Evolutionary conservation across 2,888 invertebrate species (phyloP).

Genomic region (Agriopis marginaria): DNA sequence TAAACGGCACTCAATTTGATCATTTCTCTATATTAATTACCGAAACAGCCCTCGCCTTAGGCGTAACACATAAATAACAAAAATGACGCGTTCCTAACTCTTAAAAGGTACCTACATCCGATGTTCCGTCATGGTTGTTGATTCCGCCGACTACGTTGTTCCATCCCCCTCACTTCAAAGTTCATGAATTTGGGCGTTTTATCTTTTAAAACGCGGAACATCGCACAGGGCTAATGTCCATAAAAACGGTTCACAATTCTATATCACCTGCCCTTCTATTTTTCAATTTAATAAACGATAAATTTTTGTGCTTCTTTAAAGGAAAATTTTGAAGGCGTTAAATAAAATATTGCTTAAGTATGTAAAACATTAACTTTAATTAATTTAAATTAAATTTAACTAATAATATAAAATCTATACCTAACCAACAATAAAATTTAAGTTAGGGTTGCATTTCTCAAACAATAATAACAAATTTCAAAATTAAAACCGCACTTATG

Average conservation of each 20-base stretch:
- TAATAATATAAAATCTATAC: constrained; percentile 23
- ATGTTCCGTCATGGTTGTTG: constrained; percentile 90
- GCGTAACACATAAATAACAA: constrained; percentile 69
- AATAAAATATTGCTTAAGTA: constrained; percentile 18
- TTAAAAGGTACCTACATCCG: constrained; percentile 9
- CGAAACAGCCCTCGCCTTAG: constrained; percentile 66
- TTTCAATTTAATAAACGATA: constrained; percentile 36
- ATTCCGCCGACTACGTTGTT: constrained; percentile 62
- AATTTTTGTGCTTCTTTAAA: constrained; percentile 27
- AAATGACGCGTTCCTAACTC: constrained; percentile 53
- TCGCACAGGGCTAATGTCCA: constrained; percentile 61
- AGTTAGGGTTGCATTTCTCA: background rate
- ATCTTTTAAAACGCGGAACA: constrained; percentile 67
- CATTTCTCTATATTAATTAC: constrained; percentile 79
- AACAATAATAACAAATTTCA: background rate
- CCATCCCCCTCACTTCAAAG: constrained; percentile 58
- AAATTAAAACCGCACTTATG: too few relatives aligned
- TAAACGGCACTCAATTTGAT: constrained; percentile 73
- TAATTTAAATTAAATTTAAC: constrained; percentile 26
- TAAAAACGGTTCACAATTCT: constrained; percentile 56
- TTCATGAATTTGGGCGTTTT: constrained; percentile 69
- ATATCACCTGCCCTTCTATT: constrained; percentile 61
- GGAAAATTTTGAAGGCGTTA: constrained; percentile 10
- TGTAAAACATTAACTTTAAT: constrained; percentile 28
- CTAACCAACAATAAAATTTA: constrained; percentile 19